Evolutionary conservation across 2,113 vertebrate genomes (phyloP).

Genomic region (Gyps fulvus): DNA sequence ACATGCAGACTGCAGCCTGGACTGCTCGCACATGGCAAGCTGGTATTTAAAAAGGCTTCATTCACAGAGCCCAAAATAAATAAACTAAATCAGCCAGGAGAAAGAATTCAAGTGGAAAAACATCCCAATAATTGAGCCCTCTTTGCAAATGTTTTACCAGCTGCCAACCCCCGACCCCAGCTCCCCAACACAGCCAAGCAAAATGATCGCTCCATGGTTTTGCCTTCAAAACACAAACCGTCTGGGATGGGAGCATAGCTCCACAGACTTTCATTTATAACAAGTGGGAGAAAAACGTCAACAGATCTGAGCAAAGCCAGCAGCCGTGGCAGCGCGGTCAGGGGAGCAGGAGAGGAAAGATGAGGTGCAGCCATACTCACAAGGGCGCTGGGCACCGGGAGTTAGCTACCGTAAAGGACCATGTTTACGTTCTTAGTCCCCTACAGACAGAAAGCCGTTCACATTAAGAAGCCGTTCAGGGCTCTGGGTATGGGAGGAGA

Average conservation of each 20-base stretch:
- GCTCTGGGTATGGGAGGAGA: neutral
- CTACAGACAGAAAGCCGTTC: neutral
- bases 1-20: neutral
- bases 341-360: neutral
- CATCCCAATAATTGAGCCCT: neutral
- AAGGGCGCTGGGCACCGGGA: accelerated
- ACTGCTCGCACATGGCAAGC: neutral
- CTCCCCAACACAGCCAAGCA: neutral
- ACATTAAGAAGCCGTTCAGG: accelerated
- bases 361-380: neutral
- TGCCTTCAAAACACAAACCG: neutral
- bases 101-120: conserved; percentile 15
- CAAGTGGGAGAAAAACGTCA: neutral
- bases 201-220: neutral
- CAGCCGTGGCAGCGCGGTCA: accelerated
- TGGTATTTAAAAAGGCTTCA: conserved; percentile 7
- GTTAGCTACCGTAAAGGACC: neutral
- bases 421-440: neutral
- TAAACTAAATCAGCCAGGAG: neutral
- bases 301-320: neutral
- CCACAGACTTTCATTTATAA: neutral
- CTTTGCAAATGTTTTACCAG: neutral
- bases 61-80: neutral
- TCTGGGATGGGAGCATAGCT: neutral
- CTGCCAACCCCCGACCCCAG: neutral